Conservation (phyloP, 2,888 invertebrate genomes). For the Chrysopilus asiliformis region DNA sequence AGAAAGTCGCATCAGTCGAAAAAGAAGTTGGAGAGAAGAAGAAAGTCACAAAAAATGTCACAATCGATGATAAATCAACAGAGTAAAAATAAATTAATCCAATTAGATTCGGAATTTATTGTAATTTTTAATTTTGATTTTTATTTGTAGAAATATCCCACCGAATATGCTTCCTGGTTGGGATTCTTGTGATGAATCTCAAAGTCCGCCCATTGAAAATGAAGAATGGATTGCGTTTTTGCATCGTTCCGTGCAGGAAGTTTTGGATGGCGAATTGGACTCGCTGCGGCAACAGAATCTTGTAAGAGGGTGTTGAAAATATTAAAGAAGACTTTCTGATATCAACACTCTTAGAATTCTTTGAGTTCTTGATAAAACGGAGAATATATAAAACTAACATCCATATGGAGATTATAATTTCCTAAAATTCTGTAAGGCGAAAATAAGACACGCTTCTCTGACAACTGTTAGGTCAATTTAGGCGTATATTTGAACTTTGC, state of each 20-base stretch:
- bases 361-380: no score
- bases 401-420: no score
- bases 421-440: no score
- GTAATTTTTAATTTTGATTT: no score
- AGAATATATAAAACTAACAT: no score
- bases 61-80: no score
- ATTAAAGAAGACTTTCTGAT: no score
- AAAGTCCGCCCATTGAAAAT: conserved; percentile 58
- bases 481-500: no score
- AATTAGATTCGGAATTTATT: background rate
- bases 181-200: conserved; percentile 38
- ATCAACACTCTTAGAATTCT: no score
- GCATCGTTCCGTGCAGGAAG: conserved; percentile 66
- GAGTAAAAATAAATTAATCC: background rate
- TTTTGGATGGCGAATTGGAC: conserved; percentile 64
- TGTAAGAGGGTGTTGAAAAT: conserved; percentile 31
- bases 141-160: conserved; percentile 24
- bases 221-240: conserved; percentile 82
- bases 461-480: no score
- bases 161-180: conserved; percentile 32
- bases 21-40: conserved; percentile 3
- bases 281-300: conserved; percentile 58
- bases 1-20: no score
- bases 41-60: conserved; percentile 1
- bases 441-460: no score